Percentiles rank a stretch among this genome's conserved stretches.
Conservation (phyloP, 1,140 invertebrate species). For the Neodiprion fabricii region DNA sequence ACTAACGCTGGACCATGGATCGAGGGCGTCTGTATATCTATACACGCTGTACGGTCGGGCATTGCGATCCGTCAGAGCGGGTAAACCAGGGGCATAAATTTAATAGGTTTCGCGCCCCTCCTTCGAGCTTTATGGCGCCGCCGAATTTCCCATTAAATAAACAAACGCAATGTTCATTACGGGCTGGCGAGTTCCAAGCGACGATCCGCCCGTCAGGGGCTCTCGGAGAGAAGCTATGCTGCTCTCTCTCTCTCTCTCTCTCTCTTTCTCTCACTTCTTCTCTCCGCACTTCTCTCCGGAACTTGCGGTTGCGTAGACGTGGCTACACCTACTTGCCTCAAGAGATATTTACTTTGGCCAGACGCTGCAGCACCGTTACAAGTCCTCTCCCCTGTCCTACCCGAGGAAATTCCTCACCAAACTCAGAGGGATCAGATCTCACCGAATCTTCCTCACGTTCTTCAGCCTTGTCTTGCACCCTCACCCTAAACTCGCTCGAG, state of each 20-base stretch:
- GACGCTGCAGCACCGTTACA: too few relatives aligned
- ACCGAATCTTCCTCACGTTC: too few relatives aligned
- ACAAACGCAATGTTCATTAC: conserved; percentile 62
- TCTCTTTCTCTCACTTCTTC: not conserved
- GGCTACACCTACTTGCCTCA: too few relatives aligned
- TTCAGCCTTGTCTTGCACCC: too few relatives aligned
- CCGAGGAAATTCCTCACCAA: too few relatives aligned
- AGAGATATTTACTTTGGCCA: too few relatives aligned
- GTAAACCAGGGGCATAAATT: conserved; percentile 62
- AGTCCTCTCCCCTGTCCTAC: too few relatives aligned
- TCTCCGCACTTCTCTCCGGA: not conserved
- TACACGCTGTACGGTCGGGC: conserved; percentile 25
- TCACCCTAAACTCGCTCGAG: too few relatives aligned
- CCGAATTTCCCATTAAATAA: conserved; percentile 63
- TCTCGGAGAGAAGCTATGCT: not conserved
- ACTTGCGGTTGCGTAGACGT: not conserved
- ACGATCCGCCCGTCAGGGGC: not conserved
- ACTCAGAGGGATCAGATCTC: too few relatives aligned
- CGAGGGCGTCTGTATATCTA: not conserved
- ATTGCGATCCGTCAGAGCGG: conserved; percentile 62
- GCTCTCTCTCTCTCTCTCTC: not conserved
- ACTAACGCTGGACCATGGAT: not conserved
- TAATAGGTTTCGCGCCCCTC: conserved; percentile 57
- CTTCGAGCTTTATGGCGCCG: conserved; percentile 59
- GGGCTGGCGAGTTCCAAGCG: conserved; percentile 32